Conservation (phyloP, 2,888 invertebrate species). For the Geophilus truncorum region DNA sequence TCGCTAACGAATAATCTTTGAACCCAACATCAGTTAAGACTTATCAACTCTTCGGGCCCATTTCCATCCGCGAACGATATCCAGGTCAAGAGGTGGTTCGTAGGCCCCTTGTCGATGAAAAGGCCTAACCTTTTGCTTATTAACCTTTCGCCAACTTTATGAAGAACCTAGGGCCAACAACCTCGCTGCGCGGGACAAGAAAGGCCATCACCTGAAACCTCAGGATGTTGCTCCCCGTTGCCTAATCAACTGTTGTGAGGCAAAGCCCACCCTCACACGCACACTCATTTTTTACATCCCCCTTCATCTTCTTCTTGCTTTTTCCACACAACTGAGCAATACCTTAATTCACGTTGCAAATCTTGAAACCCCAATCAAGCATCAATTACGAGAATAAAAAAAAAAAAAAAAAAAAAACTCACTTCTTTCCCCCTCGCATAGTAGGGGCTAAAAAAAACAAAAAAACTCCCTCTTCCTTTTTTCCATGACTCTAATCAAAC, state of each 20-base stretch:
- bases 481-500: neutral
- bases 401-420: neutral
- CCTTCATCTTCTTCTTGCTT: neutral
- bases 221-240: constrained; percentile 27
- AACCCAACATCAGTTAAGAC: neutral
- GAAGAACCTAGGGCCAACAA: constrained; percentile 18
- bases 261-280: constrained; percentile 11
- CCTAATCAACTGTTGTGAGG: neutral
- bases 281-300: neutral
- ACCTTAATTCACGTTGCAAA: constrained; percentile 10
- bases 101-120: constrained; percentile 2
- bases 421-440: neutral
- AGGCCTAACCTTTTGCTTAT: constrained; percentile 22
- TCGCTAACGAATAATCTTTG: neutral
- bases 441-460: neutral
- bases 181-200: constrained; percentile 8
- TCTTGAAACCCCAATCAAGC: constrained; percentile 6
- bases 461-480: neutral
- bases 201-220: constrained; percentile 23
- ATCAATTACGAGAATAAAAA: neutral
- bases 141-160: constrained; percentile 21
- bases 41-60: neutral
- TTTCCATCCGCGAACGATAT: neutral
- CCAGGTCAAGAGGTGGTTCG: constrained; percentile 6
- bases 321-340: neutral